phyloP scores from a whole-genome alignment of 1,140 invertebrate genomes.

The Pteromalus puparum region DNA sequence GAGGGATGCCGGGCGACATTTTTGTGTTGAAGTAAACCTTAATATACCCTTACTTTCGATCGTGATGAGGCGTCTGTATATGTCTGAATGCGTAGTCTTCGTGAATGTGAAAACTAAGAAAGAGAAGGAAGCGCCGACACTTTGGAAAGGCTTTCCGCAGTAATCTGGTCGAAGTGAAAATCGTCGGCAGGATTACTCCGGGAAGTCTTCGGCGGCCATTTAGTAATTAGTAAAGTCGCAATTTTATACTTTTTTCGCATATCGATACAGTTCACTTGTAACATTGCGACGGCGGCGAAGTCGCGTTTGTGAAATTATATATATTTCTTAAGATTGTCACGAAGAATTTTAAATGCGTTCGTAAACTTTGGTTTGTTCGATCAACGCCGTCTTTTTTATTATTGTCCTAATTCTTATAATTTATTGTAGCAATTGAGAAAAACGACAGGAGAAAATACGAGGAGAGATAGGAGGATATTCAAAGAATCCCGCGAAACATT shows the following conservation, averaged over 20 bases:
- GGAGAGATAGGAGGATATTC: constrained; percentile 47
- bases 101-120: constrained; percentile 21
- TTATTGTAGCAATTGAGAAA: constrained; percentile 55
- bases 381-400: constrained; percentile 31
- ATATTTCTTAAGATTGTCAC: constrained; percentile 41
- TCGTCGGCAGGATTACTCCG: constrained; percentile 36
- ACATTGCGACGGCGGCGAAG: constrained; percentile 38
- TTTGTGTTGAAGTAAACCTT: constrained; percentile 37
- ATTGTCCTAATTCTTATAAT: constrained; percentile 56
- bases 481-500: constrained; percentile 44
- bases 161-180: constrained; percentile 35
- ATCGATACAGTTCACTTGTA: constrained; percentile 35
- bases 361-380: constrained; percentile 36
- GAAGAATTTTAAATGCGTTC: constrained; percentile 39
- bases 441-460: constrained; percentile 45
- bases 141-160: constrained; percentile 38
- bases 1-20: constrained; percentile 54
- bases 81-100: constrained; percentile 8
- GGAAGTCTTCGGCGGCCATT: constrained; percentile 47
- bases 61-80: constrained; percentile 18
- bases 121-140: constrained; percentile 35
- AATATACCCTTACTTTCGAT: constrained; percentile 39
- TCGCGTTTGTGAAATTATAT: constrained; percentile 38
- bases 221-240: constrained; percentile 47
- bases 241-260: constrained; percentile 52